phyloP scores from a whole-genome alignment of 1,140 invertebrate species.

The Chlorops oryzae region DNA sequence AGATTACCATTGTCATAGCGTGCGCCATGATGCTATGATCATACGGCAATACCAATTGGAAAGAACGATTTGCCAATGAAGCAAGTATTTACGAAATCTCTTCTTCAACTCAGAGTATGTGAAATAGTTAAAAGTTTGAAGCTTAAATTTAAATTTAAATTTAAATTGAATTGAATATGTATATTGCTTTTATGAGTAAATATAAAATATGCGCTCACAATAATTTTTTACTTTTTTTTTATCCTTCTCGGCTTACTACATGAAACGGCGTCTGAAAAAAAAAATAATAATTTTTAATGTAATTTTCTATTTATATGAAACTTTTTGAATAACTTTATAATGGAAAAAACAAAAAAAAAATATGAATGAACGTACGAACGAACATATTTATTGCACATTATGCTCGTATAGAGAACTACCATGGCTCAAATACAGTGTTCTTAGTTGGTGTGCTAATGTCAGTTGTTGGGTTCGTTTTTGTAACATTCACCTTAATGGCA shows the following conservation, averaged over 20 bases:
- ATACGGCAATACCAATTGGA: no score
- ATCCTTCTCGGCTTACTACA: no score
- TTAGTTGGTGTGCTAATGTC: constrained; percentile 96
- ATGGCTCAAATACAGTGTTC: constrained; percentile 91
- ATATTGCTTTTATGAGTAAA: no score
- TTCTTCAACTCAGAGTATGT: no score
- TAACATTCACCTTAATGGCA: constrained; percentile 95
- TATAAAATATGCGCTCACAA: no score
- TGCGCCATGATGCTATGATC: background rate
- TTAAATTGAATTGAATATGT: no score
- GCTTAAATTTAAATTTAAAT: no score
- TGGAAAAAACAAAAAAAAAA: background rate
- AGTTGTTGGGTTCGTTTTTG: constrained; percentile 96
- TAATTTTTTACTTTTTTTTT: no score
- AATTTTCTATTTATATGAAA: background rate
- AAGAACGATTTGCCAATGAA: no score
- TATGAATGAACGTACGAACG: background rate
- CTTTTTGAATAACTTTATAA: background rate
- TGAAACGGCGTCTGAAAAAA: no score
- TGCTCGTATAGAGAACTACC: constrained; percentile 72
- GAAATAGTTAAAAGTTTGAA: no score
- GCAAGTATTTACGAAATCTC: no score
- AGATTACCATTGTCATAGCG: constrained; percentile 22
- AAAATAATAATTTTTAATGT: background rate
- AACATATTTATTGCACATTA: background rate